Evolutionary conservation across 2,888 invertebrate species (phyloP).

Genomic region (Caenorhabditis becei): DNA sequence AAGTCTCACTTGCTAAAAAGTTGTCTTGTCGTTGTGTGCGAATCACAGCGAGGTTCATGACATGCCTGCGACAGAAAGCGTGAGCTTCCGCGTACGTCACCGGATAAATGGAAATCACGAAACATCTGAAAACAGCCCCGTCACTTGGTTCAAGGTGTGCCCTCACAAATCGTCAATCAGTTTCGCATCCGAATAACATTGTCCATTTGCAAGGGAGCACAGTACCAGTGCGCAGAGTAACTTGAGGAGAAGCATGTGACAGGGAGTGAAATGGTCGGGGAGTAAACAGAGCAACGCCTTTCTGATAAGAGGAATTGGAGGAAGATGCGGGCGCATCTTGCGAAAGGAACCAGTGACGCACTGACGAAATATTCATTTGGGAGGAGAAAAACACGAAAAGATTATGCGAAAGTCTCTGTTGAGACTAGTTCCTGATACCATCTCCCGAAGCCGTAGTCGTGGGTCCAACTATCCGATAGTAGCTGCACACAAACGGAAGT

Average conservation of each 20-base stretch:
- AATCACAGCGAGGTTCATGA: constrained; percentile 7
- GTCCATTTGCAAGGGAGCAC: not conserved
- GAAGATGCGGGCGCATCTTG: not conserved
- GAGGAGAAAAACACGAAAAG: not conserved
- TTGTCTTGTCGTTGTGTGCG: not conserved
- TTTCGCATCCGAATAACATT: not conserved
- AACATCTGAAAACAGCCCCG: not conserved
- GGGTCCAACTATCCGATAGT: not conserved
- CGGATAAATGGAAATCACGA: not conserved
- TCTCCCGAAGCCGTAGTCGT: not conserved
- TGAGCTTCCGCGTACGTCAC: not conserved
- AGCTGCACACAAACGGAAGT: constrained; percentile 37
- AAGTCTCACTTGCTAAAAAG: constrained; percentile 2
- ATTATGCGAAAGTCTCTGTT: not conserved
- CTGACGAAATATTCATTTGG: not conserved
- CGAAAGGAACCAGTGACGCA: not conserved
- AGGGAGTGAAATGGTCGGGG: not conserved
- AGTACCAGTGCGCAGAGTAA: not conserved
- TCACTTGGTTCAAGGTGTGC: not conserved
- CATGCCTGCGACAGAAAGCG: not conserved
- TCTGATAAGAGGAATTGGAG: not conserved
- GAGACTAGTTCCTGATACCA: not conserved
- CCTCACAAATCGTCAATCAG: not conserved
- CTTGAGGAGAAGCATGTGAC: not conserved
- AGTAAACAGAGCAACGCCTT: not conserved